Conservation (phyloP, 2,888 invertebrate species). For the Andrena flavipes region DNA sequence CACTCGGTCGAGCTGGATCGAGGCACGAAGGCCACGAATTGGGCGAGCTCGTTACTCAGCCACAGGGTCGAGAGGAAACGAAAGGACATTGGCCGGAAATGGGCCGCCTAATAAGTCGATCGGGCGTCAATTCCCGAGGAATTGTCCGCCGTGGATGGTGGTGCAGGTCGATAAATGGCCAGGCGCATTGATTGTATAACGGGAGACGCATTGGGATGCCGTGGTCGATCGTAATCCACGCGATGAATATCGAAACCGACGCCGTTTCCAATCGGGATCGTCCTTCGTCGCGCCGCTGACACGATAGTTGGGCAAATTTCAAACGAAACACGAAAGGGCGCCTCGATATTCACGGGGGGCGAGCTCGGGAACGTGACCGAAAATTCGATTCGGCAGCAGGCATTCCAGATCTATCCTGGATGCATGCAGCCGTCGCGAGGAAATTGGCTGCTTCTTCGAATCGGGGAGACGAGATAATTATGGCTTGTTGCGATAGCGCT, state of each 20-base stretch:
- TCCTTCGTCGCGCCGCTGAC: slow-evolving; percentile 43
- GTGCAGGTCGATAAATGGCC: slow-evolving; percentile 58
- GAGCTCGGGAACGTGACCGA: neutral
- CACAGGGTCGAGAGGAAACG: slow-evolving; percentile 32
- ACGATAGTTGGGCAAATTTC: slow-evolving; percentile 19
- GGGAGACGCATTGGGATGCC: slow-evolving; percentile 61
- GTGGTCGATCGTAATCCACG: slow-evolving; percentile 18
- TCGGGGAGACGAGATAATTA: too few relatives aligned
- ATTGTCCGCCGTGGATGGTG: slow-evolving; percentile 56
- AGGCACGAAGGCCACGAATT: slow-evolving; percentile 32
- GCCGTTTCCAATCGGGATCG: slow-evolving; percentile 27
- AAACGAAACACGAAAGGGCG: slow-evolving; percentile 2
- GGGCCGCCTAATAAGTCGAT: slow-evolving; percentile 62
- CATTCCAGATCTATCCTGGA: neutral
- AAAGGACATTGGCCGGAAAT: slow-evolving; percentile 67
- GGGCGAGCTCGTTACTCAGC: slow-evolving; percentile 45
- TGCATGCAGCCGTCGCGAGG: neutral
- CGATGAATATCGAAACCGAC: slow-evolving; percentile 50
- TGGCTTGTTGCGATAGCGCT: too few relatives aligned
- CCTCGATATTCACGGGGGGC: neutral
- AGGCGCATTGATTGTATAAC: slow-evolving; percentile 65
- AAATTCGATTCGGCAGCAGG: neutral
- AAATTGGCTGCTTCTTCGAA: neutral
- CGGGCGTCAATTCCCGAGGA: slow-evolving; percentile 45
- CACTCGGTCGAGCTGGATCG: neutral